Evolutionary conservation across 2,113 vertebrate genomes (phyloP), one percentile per base, ranked within the genome.

Genomic region (Brachionichthys hirsutus): DNA sequence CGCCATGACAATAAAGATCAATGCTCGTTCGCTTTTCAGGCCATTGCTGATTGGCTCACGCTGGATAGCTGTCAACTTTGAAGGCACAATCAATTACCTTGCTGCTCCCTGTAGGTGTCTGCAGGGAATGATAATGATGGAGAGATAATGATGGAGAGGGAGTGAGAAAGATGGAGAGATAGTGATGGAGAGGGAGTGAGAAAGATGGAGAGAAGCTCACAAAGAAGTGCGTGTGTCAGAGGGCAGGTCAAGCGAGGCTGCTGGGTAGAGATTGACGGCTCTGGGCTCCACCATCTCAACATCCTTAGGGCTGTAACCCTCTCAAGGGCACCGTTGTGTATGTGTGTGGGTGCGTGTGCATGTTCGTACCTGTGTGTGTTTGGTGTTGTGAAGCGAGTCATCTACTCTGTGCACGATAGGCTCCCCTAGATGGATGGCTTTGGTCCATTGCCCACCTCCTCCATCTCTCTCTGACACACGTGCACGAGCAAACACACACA

Each of bases 181-280:
- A 44, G 14, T 16, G 24, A 30, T 30, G 72, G 54, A 48, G 45
- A 38, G 51, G 42, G 50, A 24, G 35, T 9, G 51, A 43, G 58
- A 17, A 49, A 47, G 53, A 57, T 9, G 3, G 56, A 72, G 52
- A 30, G 24, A 30, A 64, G 17, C 54, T 34, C 15, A 16, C 22
- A 75, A 38, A 66, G 40, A 41, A 62, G 64, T 41, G 65, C 55
- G 66, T 61, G 57, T 73, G 77, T 80, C 48, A 68, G 57, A 76
- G 78, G 71, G 67, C 72, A 73, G 77, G 77, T 80, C 75, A 82
- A 78, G 73, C 73, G 70, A 81, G 71, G 73, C 80, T 83, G 73
- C 69, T 81, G 75, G 80, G 75, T 83, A 83, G 77, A 89, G 84
- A 89, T 89, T 83, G 87, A 92, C 88, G 84, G 68, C 59, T 76